Base-by-base conservation (phyloP, 2,113 vertebrate genomes). In the Pseudorasbora parva region DNA sequence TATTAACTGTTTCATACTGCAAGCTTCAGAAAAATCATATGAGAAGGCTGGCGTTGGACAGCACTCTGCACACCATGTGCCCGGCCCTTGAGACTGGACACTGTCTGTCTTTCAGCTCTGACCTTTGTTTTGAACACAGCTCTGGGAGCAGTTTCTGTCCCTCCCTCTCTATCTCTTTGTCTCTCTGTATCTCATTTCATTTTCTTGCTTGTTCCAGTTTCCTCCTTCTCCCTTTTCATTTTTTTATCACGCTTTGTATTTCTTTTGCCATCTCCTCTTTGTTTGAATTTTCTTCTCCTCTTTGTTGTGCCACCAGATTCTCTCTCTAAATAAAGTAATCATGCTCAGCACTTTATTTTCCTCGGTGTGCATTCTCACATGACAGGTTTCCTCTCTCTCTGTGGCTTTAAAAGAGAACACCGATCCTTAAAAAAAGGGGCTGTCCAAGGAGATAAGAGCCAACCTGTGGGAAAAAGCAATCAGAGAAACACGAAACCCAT, bases 51-150 rank as follows among this genome's bases (percentile, higher is more conserved):
- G 33, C 72, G 33, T n/a, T 59, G 57, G 41, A 41, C 27, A 47
- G 27, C 19, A 60, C 57, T 73, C 81, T 56, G n/a, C 27, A 27
- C 47, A 47, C 59, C 81, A 78, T 79, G 64, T 84, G 78, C 47
- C 76, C 19, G 60, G 74, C n/a, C n/a, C 76, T 73, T 68, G 43
- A 57, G 60, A 77, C 57, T 75, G 81, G 73, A 15, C 27, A 30
- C 80, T 59, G 37, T 68, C 57, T 64, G 43, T 37, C 77, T 87
- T 49, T 68, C 64, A 68, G 76, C 37, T 37, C 21, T 86, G 81
- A 87, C 87, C 86, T 88, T 86, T 82, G 72, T 74, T 74, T 74
- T 71, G 80, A 47, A 81, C 41, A 23, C 43, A 51, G 43, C 45
- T 30, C 45, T 51, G 43, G 45, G 72, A 74, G 45, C 47, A 49